Percentiles rank a stretch among this genome's conserved stretches.
Evolutionary conservation across 2,797 vertebrate species (phyloP).

Genomic region (Molossus molossus): DNA sequence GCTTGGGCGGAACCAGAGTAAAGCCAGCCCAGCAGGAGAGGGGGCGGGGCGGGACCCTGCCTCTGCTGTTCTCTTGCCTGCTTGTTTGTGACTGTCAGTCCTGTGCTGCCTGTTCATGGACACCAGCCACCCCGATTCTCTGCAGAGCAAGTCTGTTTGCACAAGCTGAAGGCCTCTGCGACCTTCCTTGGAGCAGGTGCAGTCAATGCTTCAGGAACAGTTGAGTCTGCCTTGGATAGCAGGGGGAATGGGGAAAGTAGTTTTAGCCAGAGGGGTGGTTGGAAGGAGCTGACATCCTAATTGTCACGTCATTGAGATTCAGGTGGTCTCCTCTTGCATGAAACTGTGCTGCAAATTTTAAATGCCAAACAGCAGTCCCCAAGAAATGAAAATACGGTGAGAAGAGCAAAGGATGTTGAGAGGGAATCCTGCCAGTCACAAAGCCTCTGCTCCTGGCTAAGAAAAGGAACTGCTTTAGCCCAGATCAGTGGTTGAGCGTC

Average conservation of each 20-base stretch:
- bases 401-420: not conserved
- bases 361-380: conserved; percentile 2
- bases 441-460: not conserved
- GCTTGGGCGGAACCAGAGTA: fast-evolving
- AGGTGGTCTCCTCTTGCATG: not conserved
- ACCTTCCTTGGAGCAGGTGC: not conserved
- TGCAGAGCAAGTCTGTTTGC: not conserved
- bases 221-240: not conserved
- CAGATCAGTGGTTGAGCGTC: too few relatives aligned
- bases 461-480: not conserved
- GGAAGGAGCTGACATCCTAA: not conserved
- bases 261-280: not conserved
- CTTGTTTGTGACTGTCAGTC: not conserved
- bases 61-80: not conserved
- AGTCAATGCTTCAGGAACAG: not conserved
- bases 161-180: not conserved
- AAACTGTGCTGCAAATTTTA: not conserved
- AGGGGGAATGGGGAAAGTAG: not conserved
- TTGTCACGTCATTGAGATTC: not conserved
- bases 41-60: not conserved
- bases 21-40: not conserved
- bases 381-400: not conserved
- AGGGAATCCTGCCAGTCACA: not conserved
- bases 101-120: not conserved
- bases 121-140: not conserved